Evolutionary conservation across 1,140 invertebrate species (phyloP), one percentile per base, ranked within the genome.

Genomic region (Leptinotarsa defecta): DNA sequence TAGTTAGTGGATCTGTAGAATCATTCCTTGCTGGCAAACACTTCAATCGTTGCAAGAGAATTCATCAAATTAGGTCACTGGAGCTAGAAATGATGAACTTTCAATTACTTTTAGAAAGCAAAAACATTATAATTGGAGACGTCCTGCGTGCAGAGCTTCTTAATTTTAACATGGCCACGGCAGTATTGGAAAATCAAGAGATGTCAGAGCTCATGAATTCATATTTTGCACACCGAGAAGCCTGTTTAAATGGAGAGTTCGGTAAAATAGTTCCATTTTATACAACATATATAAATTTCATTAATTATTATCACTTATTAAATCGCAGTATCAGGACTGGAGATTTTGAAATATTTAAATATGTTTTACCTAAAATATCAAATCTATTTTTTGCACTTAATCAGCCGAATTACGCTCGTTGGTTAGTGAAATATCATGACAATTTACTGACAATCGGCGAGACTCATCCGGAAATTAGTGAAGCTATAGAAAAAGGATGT

Each of bases 1-100:
- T 85, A n/a, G 83, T 81, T 34, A 48, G 13, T 68, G 84, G 84
- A 1, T 86, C 84, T n/a, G 65, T 84, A 27, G 80, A 74, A n/a
- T 81, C 81, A 68, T 83, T 85, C 75, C 22, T 83, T 15, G 70
- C 63, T 52, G 82, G 83, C n/a, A 85, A 84, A 76, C 81, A 85
- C 74, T 85, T 80, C 74, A 85, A 84, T 78, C 48, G 84, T 20
- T 84, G 81, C 69, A 86, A 85, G 77, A 74, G 83, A 27, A 43
- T 86, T 20, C 82, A 86, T 79, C 82, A 79, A n/a, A 62, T 85
- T 48, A 63, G 84, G 20, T 69, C 78, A 17, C 43, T 83, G 62
- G 81, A 78, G 13, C 73, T 85, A 61, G 70, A 80, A 78, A 80
- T 81, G 73, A 71, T 84, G 17, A 83, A 85, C 77, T 77, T 77